Conservation (phyloP, 2,888 invertebrate genomes). For the Noctua pronuba region DNA sequence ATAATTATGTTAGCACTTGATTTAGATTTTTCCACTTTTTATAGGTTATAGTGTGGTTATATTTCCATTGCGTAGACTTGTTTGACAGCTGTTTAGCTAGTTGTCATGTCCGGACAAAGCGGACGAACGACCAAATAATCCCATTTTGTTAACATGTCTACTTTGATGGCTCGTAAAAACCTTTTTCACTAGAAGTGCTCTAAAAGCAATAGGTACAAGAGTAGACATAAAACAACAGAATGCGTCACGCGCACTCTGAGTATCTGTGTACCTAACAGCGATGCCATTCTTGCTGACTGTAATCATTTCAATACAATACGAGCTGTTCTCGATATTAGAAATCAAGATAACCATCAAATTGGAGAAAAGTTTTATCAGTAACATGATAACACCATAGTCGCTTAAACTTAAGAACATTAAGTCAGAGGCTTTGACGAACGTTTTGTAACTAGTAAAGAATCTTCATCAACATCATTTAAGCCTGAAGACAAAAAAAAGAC, state of each 20-base stretch:
- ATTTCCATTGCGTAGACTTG: conserved; percentile 12
- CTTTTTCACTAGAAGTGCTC: background rate
- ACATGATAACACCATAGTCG: background rate
- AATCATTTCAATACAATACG: background rate
- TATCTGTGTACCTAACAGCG: background rate
- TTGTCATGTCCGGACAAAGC: conserved; percentile 11
- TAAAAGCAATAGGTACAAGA: background rate
- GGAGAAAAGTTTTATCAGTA: background rate
- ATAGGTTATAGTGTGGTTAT: background rate
- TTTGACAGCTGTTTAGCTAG: conserved; percentile 20
- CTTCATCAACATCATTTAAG: background rate
- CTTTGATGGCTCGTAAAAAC: conserved; percentile 10
- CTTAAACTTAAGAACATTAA: too few species aligned
- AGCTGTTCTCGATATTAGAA: too few species aligned
- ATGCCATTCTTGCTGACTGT: background rate
- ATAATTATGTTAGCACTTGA: conserved; percentile 7
- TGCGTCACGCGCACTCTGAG: background rate
- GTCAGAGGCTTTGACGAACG: background rate
- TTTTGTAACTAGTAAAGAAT: background rate
- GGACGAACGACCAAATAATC: background rate
- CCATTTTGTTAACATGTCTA: background rate
- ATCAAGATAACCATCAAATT: background rate
- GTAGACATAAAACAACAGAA: background rate
- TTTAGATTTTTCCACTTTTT: background rate
- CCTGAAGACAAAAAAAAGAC: background rate